phyloP scores from a whole-genome alignment of 2,113 vertebrate species.

The Atherinomorus stipes region DNA sequence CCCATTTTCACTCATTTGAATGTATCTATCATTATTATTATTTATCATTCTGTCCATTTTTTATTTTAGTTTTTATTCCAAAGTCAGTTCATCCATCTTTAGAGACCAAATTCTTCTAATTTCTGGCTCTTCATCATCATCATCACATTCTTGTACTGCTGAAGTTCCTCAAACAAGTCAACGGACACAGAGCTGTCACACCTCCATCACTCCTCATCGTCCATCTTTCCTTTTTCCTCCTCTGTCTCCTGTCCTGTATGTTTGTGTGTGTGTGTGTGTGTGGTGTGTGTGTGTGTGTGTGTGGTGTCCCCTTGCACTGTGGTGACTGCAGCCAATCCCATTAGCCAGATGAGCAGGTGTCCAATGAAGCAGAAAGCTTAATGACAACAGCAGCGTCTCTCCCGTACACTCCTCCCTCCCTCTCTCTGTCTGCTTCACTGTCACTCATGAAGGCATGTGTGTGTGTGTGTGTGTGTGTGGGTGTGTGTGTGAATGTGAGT shows the following conservation, averaged over 20 bases:
- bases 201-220: slow-evolving; percentile 27
- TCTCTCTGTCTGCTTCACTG: slow-evolving; percentile 47
- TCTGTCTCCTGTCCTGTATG: not conserved
- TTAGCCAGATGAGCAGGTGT: slow-evolving; percentile 79
- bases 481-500: not conserved
- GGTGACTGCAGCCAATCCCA: slow-evolving; percentile 75
- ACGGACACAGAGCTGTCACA: slow-evolving; percentile 41
- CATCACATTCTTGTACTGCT: slow-evolving; percentile 24
- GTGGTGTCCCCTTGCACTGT: slow-evolving; percentile 29
- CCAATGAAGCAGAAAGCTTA: slow-evolving; percentile 77
- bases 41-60: not conserved
- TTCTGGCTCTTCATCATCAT: not conserved
- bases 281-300: slow-evolving; percentile 16
- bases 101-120: slow-evolving; percentile 18
- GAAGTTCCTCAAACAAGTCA: slow-evolving; percentile 26
- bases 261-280: not conserved
- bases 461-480: no score
- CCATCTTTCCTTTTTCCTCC: slow-evolving; percentile 21
- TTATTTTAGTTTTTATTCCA: slow-evolving; percentile 29
- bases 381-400: slow-evolving; percentile 64
- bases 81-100: not conserved
- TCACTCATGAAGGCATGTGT: slow-evolving; percentile 40
- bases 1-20: not conserved
- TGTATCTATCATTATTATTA: no score
- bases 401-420: slow-evolving; percentile 24